phyloP scores from a whole-genome alignment of 2,888 invertebrate genomes.

The Troides helena region DNA sequence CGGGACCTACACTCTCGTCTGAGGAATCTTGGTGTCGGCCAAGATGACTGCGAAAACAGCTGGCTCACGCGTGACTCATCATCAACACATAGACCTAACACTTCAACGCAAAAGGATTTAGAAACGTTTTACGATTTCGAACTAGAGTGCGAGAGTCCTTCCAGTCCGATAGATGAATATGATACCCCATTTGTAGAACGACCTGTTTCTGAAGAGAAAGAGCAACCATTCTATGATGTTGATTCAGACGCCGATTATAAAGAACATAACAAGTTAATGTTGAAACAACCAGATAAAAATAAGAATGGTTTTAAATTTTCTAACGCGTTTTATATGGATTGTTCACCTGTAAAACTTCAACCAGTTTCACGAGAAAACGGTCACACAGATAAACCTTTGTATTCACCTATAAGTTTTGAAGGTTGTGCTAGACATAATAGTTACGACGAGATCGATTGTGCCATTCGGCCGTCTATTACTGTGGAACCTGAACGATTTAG shows the following conservation, averaged over 20 bases:
- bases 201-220: constrained; percentile 75
- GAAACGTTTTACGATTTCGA: constrained; percentile 84
- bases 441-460: constrained; percentile 64
- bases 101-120: constrained; percentile 59
- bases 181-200: constrained; percentile 77
- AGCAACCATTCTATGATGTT: constrained; percentile 78
- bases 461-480: constrained; percentile 39
- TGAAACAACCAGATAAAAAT: constrained; percentile 72
- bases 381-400: constrained; percentile 63
- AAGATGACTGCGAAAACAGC: constrained; percentile 66
- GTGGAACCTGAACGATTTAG: constrained; percentile 46
- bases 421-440: constrained; percentile 70
- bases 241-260: constrained; percentile 68
- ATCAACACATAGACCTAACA: constrained; percentile 45
- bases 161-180: constrained; percentile 83
- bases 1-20: constrained; percentile 87
- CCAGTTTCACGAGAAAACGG: constrained; percentile 71
- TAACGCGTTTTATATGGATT: constrained; percentile 65
- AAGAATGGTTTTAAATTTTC: constrained; percentile 74
- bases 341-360: constrained; percentile 67
- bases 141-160: constrained; percentile 83
- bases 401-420: constrained; percentile 73
- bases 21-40: constrained; percentile 83
- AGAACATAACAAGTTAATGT: constrained; percentile 54
- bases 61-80: constrained; percentile 61